Base-by-base conservation (phyloP, 2,797 vertebrate species). In the Gorsachius magnificus region DNA sequence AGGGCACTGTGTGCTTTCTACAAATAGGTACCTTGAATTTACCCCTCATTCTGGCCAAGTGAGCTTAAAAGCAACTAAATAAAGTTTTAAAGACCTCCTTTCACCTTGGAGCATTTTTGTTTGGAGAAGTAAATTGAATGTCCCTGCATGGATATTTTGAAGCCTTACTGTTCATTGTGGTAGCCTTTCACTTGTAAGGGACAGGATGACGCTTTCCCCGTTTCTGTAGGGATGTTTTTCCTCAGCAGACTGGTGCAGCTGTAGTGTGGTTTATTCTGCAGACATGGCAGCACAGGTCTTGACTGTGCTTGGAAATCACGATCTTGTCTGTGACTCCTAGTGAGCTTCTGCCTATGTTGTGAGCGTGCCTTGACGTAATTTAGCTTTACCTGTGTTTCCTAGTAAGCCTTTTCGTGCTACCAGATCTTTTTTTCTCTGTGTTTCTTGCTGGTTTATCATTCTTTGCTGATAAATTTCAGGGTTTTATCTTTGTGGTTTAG, bases 31-130 rank as follows among this genome's bases (percentile, higher is more conserved):
- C 35, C 35, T 69, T 69, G 24, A 19, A 15, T 72, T 69, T 25
- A 22, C 22, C 20, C 17, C 18, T 65, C 0, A 0, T 76, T 83
- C 33, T 35, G 56, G 29, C 63, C 31, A 33, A 76, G 36, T 21
- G 28, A 72, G 8, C 60, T 70, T 85, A 48, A 41, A 45, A 91
- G 64, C 20, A 70, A 3, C 29, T n/a, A 54, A 54, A 28, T 50
- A 25, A 46, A 41, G 31, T 29, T 35, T 70, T 41, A 3, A 6
- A 68, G 31, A 33, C 1, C 1, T 69, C 19, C 7, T 64, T 69
- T 58, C 53, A 12, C 33, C 29, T n/a, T 54, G 17, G 24, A 24
- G 10, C 4, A 0, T 66, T 68, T 63, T 43, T 46, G 24, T 63
- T 80, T 66, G 24, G 29, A 86, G 41, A 61, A 70, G n/a, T 19